phyloP scores from a whole-genome alignment of 1,140 invertebrate species.

The Leptinotarsa undecemlineata region DNA sequence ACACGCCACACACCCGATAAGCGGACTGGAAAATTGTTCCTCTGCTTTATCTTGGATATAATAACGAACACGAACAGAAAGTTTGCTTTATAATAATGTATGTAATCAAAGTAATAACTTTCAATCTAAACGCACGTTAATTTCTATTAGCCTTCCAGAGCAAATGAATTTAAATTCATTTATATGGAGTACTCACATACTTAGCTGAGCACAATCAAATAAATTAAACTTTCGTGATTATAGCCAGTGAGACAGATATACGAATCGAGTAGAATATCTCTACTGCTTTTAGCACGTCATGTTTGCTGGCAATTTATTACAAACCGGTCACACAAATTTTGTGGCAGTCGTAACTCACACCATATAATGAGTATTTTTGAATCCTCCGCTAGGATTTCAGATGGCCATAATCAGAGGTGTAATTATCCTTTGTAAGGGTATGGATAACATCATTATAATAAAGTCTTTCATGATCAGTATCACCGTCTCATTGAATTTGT shows the following conservation, averaged over 20 bases:
- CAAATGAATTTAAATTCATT: slow-evolving; percentile 45
- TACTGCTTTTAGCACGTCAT: slow-evolving; percentile 45
- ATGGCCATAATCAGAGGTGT: too few species aligned
- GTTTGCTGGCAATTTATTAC: slow-evolving; percentile 43
- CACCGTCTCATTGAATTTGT: too few species aligned
- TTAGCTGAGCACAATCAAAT: slow-evolving; percentile 40
- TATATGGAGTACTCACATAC: slow-evolving; percentile 41
- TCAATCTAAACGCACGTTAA: slow-evolving; percentile 41
- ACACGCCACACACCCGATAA: slow-evolving; percentile 23
- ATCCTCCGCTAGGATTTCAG: neutral
- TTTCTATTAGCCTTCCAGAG: slow-evolving; percentile 41
- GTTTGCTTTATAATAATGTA: slow-evolving; percentile 33
- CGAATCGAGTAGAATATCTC: slow-evolving; percentile 34
- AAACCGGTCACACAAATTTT: slow-evolving; percentile 33
- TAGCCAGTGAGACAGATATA: slow-evolving; percentile 40
- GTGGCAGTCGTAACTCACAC: slow-evolving; percentile 8
- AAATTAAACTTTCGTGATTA: slow-evolving; percentile 45
- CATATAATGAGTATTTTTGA: slow-evolving; percentile 9
- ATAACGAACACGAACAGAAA: slow-evolving; percentile 28
- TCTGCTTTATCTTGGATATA: slow-evolving; percentile 23
- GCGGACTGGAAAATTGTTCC: slow-evolving; percentile 11
- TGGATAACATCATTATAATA: too few species aligned
- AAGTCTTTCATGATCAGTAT: too few species aligned
- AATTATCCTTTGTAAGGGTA: too few species aligned
- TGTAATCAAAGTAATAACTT: slow-evolving; percentile 43